Evolutionary conservation across 1,140 invertebrate species (phyloP).

Genomic region (Ceratina calcarata): DNA sequence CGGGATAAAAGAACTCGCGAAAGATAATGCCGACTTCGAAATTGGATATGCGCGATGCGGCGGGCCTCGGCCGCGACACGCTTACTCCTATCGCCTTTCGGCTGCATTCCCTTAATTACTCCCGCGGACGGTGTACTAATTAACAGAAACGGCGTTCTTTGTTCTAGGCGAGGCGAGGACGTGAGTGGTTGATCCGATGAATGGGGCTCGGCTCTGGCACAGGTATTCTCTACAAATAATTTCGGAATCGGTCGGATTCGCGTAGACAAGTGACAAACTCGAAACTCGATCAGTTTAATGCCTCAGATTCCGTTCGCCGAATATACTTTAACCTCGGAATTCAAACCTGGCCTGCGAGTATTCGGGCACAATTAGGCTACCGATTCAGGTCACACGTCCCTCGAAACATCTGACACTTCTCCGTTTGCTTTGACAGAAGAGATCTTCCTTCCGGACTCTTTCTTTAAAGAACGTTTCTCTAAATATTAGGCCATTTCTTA

Average conservation of each 20-base stretch:
- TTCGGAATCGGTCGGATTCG: constrained; percentile 25
- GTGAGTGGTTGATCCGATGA: constrained; percentile 58
- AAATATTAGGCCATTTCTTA: too few species aligned
- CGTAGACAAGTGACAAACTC: too few species aligned
- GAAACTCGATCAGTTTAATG: too few species aligned
- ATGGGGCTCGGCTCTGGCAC: constrained; percentile 54
- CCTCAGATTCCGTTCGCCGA: too few species aligned
- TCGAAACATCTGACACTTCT: too few species aligned
- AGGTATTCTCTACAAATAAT: constrained; percentile 63
- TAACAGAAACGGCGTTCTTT: constrained; percentile 54
- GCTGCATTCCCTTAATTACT: constrained; percentile 57
- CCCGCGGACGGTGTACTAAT: constrained; percentile 53
- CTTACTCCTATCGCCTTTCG: constrained; percentile 19
- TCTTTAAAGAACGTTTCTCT: too few species aligned
- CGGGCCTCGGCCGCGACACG: neutral
- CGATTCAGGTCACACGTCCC: too few species aligned
- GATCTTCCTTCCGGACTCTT: too few species aligned
- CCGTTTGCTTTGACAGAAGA: too few species aligned
- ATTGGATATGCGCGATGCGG: constrained; percentile 40
- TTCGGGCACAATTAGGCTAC: neutral
- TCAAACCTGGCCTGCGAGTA: neutral
- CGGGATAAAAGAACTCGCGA: constrained; percentile 6
- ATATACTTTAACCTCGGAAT: neutral
- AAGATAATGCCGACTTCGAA: constrained; percentile 38
- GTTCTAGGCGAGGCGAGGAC: constrained; percentile 59